phyloP scores from a whole-genome alignment of 1,140 invertebrate species.

The Lanistes nyassanus region DNA sequence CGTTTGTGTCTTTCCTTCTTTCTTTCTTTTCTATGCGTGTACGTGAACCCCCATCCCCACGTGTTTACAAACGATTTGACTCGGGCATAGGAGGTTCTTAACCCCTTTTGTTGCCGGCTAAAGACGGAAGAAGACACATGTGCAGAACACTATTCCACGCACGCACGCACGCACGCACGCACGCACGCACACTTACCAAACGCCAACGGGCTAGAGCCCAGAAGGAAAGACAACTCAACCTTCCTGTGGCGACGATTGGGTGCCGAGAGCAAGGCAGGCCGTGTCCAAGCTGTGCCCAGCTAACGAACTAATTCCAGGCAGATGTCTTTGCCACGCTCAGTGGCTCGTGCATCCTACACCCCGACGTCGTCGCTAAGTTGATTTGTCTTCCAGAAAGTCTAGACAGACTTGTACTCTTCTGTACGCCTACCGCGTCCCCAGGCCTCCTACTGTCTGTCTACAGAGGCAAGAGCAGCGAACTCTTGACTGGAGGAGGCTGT shows the following conservation, averaged over 20 bases:
- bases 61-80: no score
- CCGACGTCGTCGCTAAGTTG: neutral
- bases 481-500: neutral
- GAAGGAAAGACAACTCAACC: neutral
- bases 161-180: slow-evolving; percentile 3
- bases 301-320: slow-evolving; percentile 15
- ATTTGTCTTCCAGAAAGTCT: neutral
- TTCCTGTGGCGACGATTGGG: slow-evolving; percentile 7
- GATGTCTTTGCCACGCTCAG: neutral
- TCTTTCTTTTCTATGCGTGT: neutral
- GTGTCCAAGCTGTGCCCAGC: slow-evolving; percentile 7
- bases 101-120: no score
- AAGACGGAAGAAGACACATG: no score
- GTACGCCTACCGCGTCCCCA: no score
- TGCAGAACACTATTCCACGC: no score
- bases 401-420: neutral
- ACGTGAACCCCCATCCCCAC: neutral
- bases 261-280: neutral
- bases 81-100: no score
- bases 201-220: no score
- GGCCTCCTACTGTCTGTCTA: neutral
- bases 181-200: neutral
- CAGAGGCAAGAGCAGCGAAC: neutral
- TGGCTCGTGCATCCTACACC: neutral
- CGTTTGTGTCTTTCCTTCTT: neutral